phyloP scores from a whole-genome alignment of 2,888 invertebrate species.

The Deladenus siricidicola region DNA sequence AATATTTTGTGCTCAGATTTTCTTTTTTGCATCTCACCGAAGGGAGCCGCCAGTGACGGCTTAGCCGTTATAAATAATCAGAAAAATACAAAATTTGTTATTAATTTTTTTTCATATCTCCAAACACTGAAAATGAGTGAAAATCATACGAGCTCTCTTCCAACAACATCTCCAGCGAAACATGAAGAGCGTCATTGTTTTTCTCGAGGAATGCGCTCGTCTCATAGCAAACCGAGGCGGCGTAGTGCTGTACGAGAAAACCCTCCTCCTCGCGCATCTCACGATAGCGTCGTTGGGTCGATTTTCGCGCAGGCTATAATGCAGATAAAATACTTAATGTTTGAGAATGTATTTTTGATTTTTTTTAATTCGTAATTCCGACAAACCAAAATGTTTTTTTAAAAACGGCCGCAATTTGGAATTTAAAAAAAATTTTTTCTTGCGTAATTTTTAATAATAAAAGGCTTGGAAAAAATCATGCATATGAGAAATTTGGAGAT shows the following conservation, averaged over 20 bases:
- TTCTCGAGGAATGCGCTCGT: constrained; percentile 97
- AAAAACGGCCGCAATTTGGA: no score
- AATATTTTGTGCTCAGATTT: no score
- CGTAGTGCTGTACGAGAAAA: constrained; percentile 88
- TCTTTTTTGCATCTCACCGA: not conserved
- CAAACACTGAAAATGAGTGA: not conserved
- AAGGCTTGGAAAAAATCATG: no score
- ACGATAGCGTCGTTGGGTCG: constrained; percentile 74
- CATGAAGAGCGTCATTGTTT: constrained; percentile 94
- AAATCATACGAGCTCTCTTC: constrained; percentile 57
- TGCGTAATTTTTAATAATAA: no score
- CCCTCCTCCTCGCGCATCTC: constrained; percentile 93
- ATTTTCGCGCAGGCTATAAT: constrained; percentile 73
- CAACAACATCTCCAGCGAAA: constrained; percentile 81
- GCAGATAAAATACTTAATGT: no score
- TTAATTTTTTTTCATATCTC: not conserved
- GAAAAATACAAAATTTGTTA: not conserved
- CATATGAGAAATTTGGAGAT: no score
- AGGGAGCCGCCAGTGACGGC: not conserved
- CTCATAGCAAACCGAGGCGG: constrained; percentile 87
- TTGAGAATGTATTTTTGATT: constrained; percentile 1
- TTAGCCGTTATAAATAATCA: not conserved
- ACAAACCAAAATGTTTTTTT: no score
- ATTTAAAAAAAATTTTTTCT: no score
- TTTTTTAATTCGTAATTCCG: not conserved